Evolutionary conservation across 2,888 invertebrate species (phyloP).

Genomic region (Mesoligia furuncula): DNA sequence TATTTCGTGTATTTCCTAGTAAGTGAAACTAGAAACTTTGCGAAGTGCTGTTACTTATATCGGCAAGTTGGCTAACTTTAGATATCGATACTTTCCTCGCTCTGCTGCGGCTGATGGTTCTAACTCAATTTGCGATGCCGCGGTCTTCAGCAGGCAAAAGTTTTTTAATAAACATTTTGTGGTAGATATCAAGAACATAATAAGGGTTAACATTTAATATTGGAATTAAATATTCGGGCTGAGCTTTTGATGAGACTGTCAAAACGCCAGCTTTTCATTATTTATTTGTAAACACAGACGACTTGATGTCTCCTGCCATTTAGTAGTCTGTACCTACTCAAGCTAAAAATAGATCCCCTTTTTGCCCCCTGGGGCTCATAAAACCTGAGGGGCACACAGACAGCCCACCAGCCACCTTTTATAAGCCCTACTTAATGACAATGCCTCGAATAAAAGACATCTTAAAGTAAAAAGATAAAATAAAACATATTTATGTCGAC

Average conservation of each 20-base stretch:
- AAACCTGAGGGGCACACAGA: neutral
- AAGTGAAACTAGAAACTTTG: constrained; percentile 51
- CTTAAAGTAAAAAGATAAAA: neutral
- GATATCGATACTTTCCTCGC: constrained; percentile 26
- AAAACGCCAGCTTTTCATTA: neutral
- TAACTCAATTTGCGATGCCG: constrained; percentile 3
- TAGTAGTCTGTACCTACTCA: constrained; percentile 13
- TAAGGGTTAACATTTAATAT: neutral
- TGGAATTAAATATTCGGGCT: constrained; percentile 3
- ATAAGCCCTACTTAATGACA: constrained; percentile 10
- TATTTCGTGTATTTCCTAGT: constrained; percentile 42
- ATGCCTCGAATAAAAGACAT: constrained; percentile 8
- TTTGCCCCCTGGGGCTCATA: constrained; percentile 28
- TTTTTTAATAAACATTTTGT: constrained; percentile 28
- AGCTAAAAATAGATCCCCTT: constrained; percentile 16
- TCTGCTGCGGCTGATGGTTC: constrained; percentile 18
- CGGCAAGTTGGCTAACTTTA: constrained; percentile 27
- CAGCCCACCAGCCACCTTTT: constrained; percentile 5
- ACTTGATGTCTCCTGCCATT: constrained; percentile 20
- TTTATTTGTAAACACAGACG: constrained; percentile 3
- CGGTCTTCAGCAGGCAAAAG: constrained; percentile 7
- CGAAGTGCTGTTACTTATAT: constrained; percentile 25
- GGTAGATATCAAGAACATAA: neutral
- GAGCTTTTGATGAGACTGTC: neutral
- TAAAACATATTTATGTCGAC: neutral